phyloP scores from a whole-genome alignment of 2,888 invertebrate genomes.

The Aleiodes alternator region DNA sequence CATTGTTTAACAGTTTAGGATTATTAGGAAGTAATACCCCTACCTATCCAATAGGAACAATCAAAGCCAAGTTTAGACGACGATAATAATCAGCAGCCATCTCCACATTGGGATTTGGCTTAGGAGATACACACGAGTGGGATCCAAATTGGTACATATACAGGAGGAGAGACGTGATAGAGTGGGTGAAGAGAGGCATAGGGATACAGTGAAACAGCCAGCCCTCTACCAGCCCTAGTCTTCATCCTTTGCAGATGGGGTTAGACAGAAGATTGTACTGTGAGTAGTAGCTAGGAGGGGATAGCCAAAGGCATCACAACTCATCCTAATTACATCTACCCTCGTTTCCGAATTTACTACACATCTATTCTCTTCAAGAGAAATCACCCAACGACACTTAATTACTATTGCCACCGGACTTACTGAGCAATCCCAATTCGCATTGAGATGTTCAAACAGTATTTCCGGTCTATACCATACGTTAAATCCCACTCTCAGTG shows the following conservation, averaged over 20 bases:
- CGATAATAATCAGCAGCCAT: conserved; percentile 51
- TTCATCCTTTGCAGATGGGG: background rate
- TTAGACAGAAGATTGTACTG: conserved; percentile 20
- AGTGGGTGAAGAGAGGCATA: conserved; percentile 28
- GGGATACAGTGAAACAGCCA: conserved; percentile 13
- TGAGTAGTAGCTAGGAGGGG: conserved; percentile 23
- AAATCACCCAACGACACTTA: conserved; percentile 60
- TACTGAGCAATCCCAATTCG: conserved; percentile 56
- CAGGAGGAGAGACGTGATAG: conserved; percentile 25
- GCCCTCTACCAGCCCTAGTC: background rate
- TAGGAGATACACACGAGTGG: conserved; percentile 28
- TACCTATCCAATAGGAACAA: conserved; percentile 48
- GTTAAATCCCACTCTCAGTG: background rate
- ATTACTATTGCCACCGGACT: conserved; percentile 70
- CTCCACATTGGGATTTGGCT: conserved; percentile 31
- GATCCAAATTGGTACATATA: conserved; percentile 46
- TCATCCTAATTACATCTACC: conserved; percentile 72
- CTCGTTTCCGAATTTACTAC: conserved; percentile 65
- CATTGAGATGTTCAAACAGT: conserved; percentile 66
- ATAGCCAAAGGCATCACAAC: conserved; percentile 63
- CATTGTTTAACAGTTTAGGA: conserved; percentile 37
- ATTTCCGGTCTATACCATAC: conserved; percentile 59
- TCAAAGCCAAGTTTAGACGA: conserved; percentile 48
- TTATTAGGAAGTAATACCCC: conserved; percentile 50
- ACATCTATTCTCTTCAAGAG: conserved; percentile 62